Percentiles rank a stretch among this genome's conserved stretches.
Evolutionary conservation across 2,797 vertebrate species (phyloP).

Genomic region (Thalassophryne amazonica): DNA sequence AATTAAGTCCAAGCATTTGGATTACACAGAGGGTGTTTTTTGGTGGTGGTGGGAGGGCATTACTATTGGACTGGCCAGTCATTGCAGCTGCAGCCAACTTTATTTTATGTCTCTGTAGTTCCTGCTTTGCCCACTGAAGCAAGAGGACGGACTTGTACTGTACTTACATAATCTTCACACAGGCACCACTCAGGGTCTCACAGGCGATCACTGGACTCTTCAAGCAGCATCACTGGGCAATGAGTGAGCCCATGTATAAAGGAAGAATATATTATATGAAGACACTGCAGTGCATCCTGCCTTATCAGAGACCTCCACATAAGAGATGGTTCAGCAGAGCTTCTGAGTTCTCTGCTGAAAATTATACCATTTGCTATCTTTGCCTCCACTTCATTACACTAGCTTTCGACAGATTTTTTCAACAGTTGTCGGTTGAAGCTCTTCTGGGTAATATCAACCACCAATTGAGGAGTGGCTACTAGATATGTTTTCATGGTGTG

Average conservation of each 20-base stretch:
- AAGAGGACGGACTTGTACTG: slow-evolving; percentile 18
- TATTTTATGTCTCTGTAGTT: slow-evolving; percentile 43
- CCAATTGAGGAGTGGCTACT: slow-evolving; percentile 43
- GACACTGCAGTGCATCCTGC: slow-evolving; percentile 31
- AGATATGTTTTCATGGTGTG: slow-evolving; percentile 37
- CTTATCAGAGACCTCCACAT: slow-evolving; percentile 44
- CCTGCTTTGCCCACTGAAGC: slow-evolving; percentile 26
- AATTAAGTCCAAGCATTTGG: slow-evolving; percentile 51
- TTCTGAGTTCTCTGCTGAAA: slow-evolving; percentile 40
- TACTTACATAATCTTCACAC: slow-evolving; percentile 35
- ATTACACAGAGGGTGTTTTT: slow-evolving; percentile 42
- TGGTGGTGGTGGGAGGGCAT: slow-evolving; percentile 3
- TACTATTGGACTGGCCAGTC: slow-evolving; percentile 22
- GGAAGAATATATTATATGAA: slow-evolving; percentile 24
- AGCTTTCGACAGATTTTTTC: no score
- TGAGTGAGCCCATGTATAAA: slow-evolving; percentile 17
- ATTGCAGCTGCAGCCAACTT: slow-evolving; percentile 18
- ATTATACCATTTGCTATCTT: no score
- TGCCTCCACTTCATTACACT: no score
- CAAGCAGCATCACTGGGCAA: slow-evolving; percentile 36
- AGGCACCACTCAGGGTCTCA: slow-evolving; percentile 42
- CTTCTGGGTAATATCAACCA: slow-evolving; percentile 49
- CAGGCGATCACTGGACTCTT: slow-evolving; percentile 31
- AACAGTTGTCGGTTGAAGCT: no score
- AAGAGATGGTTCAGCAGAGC: slow-evolving; percentile 30